These are phyloP conservation scores for Anser cygnoides DNA, from an alignment of 2,113 vertebrate species.

Conservation along the genomic window DNA sequence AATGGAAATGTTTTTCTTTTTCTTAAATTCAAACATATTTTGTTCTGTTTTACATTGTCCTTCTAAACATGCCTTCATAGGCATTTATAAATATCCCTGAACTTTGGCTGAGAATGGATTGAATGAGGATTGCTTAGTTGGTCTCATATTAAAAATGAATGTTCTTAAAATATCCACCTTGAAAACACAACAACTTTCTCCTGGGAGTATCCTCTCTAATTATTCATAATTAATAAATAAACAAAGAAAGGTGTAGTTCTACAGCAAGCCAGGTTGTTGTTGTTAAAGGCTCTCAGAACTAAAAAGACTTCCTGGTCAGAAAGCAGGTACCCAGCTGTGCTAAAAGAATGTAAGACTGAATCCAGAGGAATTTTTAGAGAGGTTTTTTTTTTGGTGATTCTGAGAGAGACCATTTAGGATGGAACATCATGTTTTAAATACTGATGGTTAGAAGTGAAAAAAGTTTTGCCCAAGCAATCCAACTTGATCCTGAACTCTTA, in stretches of 20 bases:
- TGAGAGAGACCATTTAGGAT: not conserved
- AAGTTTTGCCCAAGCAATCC: not conserved
- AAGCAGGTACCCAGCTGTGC: slow-evolving; percentile 54
- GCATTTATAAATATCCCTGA: not conserved
- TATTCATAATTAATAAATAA: slow-evolving; percentile 72
- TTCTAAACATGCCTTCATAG: not conserved
- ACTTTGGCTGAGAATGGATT: not conserved
- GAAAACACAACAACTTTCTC: not conserved
- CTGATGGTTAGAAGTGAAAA: not conserved
- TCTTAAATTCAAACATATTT: not conserved
- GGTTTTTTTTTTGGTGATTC: not conserved
- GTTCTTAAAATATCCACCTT: slow-evolving; percentile 22
- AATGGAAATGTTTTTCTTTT: not conserved
- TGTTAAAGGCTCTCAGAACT: slow-evolving; percentile 56
- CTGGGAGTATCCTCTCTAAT: not conserved
- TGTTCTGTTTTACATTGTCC: not conserved
- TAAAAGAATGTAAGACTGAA: slow-evolving; percentile 31
- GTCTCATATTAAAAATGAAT: not conserved
- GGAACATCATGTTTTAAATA: not conserved
- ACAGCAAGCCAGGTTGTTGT: slow-evolving; percentile 1
- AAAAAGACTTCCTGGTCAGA: slow-evolving; percentile 54
- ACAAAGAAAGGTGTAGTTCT: slow-evolving; percentile 24
- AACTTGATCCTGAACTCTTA: not conserved
- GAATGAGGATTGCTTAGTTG: not conserved
- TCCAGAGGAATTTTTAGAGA: not conserved